Evolutionary conservation across 2,797 vertebrate genomes (phyloP), one percentile per base, ranked within the genome.

Genomic region (Pseudochaenichthys georgianus): DNA sequence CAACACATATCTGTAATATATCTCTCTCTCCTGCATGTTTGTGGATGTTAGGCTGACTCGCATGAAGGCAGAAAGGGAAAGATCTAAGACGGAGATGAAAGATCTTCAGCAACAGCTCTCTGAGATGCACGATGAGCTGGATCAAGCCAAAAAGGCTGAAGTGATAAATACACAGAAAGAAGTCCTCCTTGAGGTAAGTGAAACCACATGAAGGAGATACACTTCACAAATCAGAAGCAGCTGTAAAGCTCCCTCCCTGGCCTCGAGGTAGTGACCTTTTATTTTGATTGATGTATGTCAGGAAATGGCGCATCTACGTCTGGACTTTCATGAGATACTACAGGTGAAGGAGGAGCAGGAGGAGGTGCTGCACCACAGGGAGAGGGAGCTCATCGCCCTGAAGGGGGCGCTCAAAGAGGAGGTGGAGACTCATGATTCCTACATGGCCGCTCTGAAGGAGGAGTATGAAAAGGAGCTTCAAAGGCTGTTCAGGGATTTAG

Each of bases 61-160:
- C 92, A 94, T 98, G 85, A 97, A 96, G 84, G 95, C 95, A 77
- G 98, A 99, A 53, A 93, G 95, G 69, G 97, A 98, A 6, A 93
- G 96, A 76, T 94, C 95, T 59, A 96, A 96, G 85, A 95, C 91
- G 0, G 96, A 99, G 91, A 96, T 99, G 91, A 95, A 96, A 79
- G 97, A 98, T 85, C 95, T 99, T 75, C 97, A 99, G 88, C 97
- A 97, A 83, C 98, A 99, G 89, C 96, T 99, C 13, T 99, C 98
- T 0, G 98, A 99, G 75, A 98, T 99, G 97, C 98, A 99, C 0
- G 98, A 99, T 41, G 97, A 98, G 80, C 88, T 99, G 89, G 98
- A 99, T 87, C 93, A 75, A 0, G 95, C 96, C 50, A 98, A 97
- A 78, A 95, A 77, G 51, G 84, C 88, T 0, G 91, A 93, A 57